A percentile compares a stretch with the other conserved stretches of the same genome.
phyloP scores from a whole-genome alignment of 2,888 invertebrate species.

The Agrenia bidenticulata region DNA sequence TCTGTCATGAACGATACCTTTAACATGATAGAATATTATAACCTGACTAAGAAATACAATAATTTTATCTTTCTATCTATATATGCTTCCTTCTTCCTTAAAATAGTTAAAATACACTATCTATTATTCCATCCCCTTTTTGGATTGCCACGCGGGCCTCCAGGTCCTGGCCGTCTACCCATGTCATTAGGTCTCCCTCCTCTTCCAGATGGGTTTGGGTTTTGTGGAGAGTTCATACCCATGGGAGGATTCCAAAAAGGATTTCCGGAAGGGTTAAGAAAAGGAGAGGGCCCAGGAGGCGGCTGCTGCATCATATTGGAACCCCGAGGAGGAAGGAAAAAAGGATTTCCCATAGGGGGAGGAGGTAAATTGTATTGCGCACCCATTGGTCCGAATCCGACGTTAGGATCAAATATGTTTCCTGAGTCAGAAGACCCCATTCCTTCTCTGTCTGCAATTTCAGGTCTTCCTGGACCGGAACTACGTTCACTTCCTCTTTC shows the following conservation, averaged over 20 bases:
- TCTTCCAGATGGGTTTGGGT: neutral
- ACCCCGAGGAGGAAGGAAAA: neutral
- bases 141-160: neutral
- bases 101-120: constrained; percentile 20
- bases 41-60: constrained; percentile 1
- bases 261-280: constrained; percentile 46
- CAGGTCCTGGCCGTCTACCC: constrained; percentile 12
- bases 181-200: neutral
- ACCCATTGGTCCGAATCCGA: constrained; percentile 46
- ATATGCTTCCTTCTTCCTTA: too few relatives aligned
- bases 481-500: constrained; percentile 26
- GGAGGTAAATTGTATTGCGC: constrained; percentile 23
- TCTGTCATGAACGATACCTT: too few relatives aligned
- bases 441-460: neutral
- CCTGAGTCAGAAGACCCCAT: constrained; percentile 23
- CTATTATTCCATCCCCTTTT: constrained; percentile 22
- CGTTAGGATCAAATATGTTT: constrained; percentile 48
- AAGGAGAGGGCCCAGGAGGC: constrained; percentile 41
- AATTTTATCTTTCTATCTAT: constrained; percentile 1
- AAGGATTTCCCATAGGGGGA: constrained; percentile 30
- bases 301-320: constrained; percentile 4
- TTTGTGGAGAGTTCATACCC: constrained; percentile 26
- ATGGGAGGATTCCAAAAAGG: constrained; percentile 47
- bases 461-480: neutral
- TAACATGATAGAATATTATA: too few relatives aligned